Base-by-base conservation (phyloP, 1,140 invertebrate genomes). In the Saxidomus purpurata region DNA sequence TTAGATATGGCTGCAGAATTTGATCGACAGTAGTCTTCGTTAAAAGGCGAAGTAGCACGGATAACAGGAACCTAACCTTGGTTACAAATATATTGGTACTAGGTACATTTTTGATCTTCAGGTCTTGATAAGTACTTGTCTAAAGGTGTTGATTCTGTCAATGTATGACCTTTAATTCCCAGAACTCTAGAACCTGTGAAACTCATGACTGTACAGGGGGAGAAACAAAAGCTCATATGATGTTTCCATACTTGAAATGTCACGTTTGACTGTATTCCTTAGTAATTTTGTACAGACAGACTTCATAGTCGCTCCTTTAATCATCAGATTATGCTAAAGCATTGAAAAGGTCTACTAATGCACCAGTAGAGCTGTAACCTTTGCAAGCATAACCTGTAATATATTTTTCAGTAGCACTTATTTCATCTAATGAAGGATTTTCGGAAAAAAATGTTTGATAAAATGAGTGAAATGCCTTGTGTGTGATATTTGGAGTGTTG, bases 371-470 rank as follows among this genome's bases (percentile, higher is more conserved):
- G 25, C 82, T 22, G 47, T 90, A 74, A 22, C 76, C 55, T 77
- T 90, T 90, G 40, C 83, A 90, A n/a, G 71, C 34, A 77, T 90
- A 87, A 11, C 76, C 83, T 34, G 83, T 87, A 19, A 87, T 83
- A 82, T 90, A 90, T 38, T 90, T 87, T 87, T 87, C 77, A 43
- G 63, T 86, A 36, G 59, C 81, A 22, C 79, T 40, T 22, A 90
- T 74, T 52, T 84, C 81, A 80, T 86, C n/a, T 40, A 90, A 86
- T 28, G 91, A 89, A 11, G 87, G 86, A 84, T 84, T 92, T 28
- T 89, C 91, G n/a, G 90, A 87, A 34, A 74, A n/a, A n/a, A 83
- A 83, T 87, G 85, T 89, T 90, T 63, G 89, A 91, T 67, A 92
- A 49, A 36, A 92, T 92, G 4, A 92, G 17, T 40, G 77, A 85